Evolutionary conservation across 2,797 vertebrate species (phyloP).

Genomic region (Ctenopoma kingsleyae): DNA sequence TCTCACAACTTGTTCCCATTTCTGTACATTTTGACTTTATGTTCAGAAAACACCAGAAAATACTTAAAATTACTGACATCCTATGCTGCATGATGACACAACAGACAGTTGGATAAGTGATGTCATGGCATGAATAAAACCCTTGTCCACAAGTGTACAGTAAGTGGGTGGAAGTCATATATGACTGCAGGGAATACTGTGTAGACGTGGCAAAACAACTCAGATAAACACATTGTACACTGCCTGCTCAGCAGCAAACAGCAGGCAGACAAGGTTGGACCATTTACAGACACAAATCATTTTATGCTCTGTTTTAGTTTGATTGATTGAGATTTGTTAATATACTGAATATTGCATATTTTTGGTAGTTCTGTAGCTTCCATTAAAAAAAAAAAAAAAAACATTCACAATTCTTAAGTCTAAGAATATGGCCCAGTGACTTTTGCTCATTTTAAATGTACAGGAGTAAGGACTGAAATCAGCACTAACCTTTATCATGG

Average conservation of each 20-base stretch:
- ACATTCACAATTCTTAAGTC: too few relatives aligned
- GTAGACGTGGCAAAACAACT: neutral
- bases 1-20: slow-evolving; percentile 1
- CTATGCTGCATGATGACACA: neutral
- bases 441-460: too few relatives aligned
- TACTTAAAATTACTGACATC: slow-evolving; percentile 4
- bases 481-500: too few relatives aligned
- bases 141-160: neutral
- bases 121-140: neutral
- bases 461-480: too few relatives aligned
- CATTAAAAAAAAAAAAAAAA: too few relatives aligned
- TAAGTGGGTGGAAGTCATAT: neutral
- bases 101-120: neutral
- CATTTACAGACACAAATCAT: neutral
- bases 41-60: slow-evolving; percentile 6
- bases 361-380: too few relatives aligned
- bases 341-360: too few relatives aligned
- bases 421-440: too few relatives aligned
- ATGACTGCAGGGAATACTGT: neutral
- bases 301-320: too few relatives aligned
- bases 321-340: too few relatives aligned
- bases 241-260: neutral
- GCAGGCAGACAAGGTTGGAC: neutral
- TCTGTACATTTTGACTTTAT: neutral
- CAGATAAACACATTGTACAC: neutral